Base-by-base conservation (phyloP, 2,888 invertebrate genomes). In the Apodemia duryi region DNA sequence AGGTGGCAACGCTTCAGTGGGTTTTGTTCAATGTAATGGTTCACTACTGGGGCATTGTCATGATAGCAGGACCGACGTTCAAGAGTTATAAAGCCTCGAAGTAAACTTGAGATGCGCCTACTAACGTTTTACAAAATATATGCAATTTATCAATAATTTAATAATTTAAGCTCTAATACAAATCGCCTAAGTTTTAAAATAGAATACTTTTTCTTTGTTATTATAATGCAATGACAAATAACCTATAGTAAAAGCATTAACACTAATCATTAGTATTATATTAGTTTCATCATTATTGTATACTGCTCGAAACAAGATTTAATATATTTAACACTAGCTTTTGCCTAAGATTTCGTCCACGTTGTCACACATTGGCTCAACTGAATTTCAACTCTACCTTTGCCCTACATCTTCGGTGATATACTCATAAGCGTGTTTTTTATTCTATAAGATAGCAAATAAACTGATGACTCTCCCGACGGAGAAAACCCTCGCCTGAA, bases 1-100 rank as follows among this genome's bases (percentile, higher is more conserved):
- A 89, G 87, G 87, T 88, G 87, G 86, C 81, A 81, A 79, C 73
- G 80, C 79, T 81, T 81, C 79, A 81, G 82, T 83, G 75, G 80
- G 82, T 80, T 84, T 83, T 81, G 81, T 82, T 85, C 78, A 74
- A 78, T 83, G 86, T 88, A 86, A 88, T 87, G 86, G 86, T 83
- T 85, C 77, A 85, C 83, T 83, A 80, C 80, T 78, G 79, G 72
- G 78, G 79, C 76, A 76, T 72, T 79, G 81, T 79, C 80, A 73
- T 76, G 85, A 86, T 85, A 83, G 77, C 76, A 78, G 78, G 76
- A 75, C 78, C 75, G 75, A 79, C 77, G 74, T 74, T 74, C 66
- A 81, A 84, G 80, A 85, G 77, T 83, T 84, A 87, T 83, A 76
- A 75, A 63, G 62, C 64, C 63, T 68, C 67, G 71, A 67, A 72